phyloP scores from a whole-genome alignment of 2,113 vertebrate genomes.

The Zosterops lateralis region DNA sequence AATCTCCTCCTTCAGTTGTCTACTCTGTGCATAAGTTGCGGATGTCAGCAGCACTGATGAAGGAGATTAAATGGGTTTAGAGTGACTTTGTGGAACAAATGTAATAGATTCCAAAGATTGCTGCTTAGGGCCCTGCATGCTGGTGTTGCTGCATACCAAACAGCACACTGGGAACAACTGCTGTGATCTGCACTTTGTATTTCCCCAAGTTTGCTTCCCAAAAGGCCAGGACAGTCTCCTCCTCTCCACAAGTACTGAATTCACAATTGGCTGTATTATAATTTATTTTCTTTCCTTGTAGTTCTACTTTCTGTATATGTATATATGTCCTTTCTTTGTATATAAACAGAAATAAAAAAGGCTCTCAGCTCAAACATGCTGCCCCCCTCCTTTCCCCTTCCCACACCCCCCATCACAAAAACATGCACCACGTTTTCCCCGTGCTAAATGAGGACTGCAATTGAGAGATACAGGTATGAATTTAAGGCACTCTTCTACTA shows the following conservation, averaged over 20 bases:
- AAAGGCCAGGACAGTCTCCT: background rate
- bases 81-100: conserved; percentile 55
- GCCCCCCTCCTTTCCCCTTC: background rate
- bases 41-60: conserved; percentile 29
- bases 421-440: background rate
- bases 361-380: background rate
- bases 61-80: conserved; percentile 55
- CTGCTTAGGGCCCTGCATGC: background rate
- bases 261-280: background rate
- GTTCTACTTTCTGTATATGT: background rate
- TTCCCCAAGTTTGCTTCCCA: background rate
- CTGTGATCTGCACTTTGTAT: background rate
- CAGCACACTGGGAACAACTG: background rate
- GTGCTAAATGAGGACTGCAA: background rate
- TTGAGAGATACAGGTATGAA: background rate
- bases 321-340: background rate
- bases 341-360: background rate
- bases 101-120: conserved; percentile 32
- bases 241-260: background rate
- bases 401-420: background rate
- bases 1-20: conserved; percentile 11
- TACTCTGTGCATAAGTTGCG: background rate
- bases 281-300: background rate
- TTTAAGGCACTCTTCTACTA: background rate
- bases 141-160: background rate